Evolutionary conservation across 1,140 invertebrate species (phyloP).

Genomic region (Episyrphus balteatus): DNA sequence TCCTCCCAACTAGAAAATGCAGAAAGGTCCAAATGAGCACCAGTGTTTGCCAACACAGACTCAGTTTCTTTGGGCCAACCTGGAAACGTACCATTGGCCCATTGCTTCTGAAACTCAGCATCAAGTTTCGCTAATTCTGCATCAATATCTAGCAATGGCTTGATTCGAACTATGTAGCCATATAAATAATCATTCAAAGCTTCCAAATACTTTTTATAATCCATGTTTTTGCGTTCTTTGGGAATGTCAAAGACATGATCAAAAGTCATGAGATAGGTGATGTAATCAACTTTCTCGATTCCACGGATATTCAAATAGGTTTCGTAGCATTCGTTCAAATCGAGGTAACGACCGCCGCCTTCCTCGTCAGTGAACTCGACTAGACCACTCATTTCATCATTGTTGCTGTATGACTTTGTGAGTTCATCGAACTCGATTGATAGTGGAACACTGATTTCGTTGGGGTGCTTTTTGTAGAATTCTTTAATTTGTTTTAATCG

Average conservation of each 20-base stretch:
- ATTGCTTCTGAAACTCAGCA: slow-evolving; percentile 77
- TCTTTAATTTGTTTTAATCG: slow-evolving; percentile 91
- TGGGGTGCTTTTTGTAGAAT: slow-evolving; percentile 91
- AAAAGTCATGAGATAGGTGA: slow-evolving; percentile 86
- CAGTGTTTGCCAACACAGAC: slow-evolving; percentile 81
- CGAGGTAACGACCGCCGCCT: slow-evolving; percentile 97
- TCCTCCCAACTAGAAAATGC: slow-evolving; percentile 98
- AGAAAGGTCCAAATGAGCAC: slow-evolving; percentile 92
- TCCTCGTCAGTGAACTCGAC: slow-evolving; percentile 99
- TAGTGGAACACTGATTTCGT: slow-evolving; percentile 92
- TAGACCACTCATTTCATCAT: slow-evolving; percentile 45
- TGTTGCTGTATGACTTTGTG: slow-evolving; percentile 49
- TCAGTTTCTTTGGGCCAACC: slow-evolving; percentile 97
- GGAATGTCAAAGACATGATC: slow-evolving; percentile 95
- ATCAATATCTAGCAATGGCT: slow-evolving; percentile 81
- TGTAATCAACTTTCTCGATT: slow-evolving; percentile 94
- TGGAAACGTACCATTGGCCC: slow-evolving; percentile 79
- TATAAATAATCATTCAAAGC: slow-evolving; percentile 78
- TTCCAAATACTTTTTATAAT: slow-evolving; percentile 84
- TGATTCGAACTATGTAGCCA: slow-evolving; percentile 74
- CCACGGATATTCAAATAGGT: slow-evolving; percentile 96
- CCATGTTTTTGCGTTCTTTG: slow-evolving; percentile 85
- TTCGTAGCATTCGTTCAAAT: slow-evolving; percentile 95
- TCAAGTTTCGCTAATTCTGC: slow-evolving; percentile 65
- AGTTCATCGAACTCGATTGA: slow-evolving; percentile 95